Conservation (phyloP, 2,797 vertebrate genomes). For the Peromyscus attwateri region DNA sequence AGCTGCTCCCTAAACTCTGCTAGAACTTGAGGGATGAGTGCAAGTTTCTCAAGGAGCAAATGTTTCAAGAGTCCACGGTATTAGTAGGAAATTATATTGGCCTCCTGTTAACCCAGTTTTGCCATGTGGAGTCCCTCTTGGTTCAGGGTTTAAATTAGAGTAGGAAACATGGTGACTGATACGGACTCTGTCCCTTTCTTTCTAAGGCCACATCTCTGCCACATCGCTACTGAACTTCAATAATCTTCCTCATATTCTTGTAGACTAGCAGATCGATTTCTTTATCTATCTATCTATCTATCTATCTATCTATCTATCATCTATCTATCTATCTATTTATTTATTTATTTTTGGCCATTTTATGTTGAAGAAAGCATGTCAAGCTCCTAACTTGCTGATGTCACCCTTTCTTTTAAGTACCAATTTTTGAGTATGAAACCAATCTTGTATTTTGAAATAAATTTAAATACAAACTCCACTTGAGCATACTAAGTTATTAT, state of each 20-base stretch:
- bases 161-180: background rate
- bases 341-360: background rate
- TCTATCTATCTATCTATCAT: no score
- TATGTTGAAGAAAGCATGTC: background rate
- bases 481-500: conserved; percentile 2
- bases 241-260: background rate
- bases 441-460: conserved; percentile 64
- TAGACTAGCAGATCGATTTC: background rate
- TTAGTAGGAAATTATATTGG: background rate
- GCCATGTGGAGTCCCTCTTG: background rate
- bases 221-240: background rate
- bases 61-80: background rate
- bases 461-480: background rate
- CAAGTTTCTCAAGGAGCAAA: background rate
- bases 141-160: background rate
- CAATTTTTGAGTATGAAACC: conserved; percentile 27
- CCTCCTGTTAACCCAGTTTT: background rate
- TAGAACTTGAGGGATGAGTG: background rate
- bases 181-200: background rate
- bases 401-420: background rate
- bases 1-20: background rate
- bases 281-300: no score
- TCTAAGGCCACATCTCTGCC: background rate
- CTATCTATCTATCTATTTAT: no score
- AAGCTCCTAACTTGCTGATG: background rate